Percentiles rank a stretch among this genome's conserved stretches.
phyloP scores from a whole-genome alignment of 2,888 invertebrate species.

The Eustalomyia histrio region DNA sequence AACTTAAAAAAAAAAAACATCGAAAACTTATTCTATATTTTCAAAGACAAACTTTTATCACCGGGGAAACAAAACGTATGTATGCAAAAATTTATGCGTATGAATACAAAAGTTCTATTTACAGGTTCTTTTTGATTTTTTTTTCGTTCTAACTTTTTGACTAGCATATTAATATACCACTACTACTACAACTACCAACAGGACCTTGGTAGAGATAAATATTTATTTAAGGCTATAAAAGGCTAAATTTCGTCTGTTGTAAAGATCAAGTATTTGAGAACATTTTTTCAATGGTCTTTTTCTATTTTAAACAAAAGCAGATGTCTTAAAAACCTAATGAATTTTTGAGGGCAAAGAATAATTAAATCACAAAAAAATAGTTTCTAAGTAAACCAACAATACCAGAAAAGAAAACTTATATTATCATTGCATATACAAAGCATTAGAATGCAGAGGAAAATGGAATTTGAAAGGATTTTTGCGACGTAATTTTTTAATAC shows the following conservation, averaged over 20 bases:
- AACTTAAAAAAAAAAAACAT: not conserved
- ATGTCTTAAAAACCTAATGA: constrained; percentile 41
- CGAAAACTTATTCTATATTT: not conserved
- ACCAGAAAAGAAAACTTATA: constrained; percentile 54
- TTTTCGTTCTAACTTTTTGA: constrained; percentile 36
- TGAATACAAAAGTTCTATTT: constrained; percentile 35
- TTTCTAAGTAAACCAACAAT: constrained; percentile 35
- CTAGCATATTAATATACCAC: constrained; percentile 31
- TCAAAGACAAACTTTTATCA: not conserved
- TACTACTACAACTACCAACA: not conserved
- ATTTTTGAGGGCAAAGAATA: constrained; percentile 51
- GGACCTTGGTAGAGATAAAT: constrained; percentile 35
- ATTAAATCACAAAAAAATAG: constrained; percentile 66
- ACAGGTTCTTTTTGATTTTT: constrained; percentile 11
- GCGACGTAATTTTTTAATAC: constrained; percentile 55
- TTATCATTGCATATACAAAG: constrained; percentile 47
- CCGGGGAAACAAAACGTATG: constrained; percentile 15
- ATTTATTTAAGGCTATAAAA: constrained; percentile 51
- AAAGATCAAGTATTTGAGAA: constrained; percentile 42
- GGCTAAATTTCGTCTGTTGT: constrained; percentile 24
- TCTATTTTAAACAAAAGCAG: constrained; percentile 27
- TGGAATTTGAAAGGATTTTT: constrained; percentile 32
- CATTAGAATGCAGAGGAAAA: constrained; percentile 30
- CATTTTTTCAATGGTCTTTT: constrained; percentile 36
- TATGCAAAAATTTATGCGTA: constrained; percentile 36